Conservation (phyloP, 2,888 invertebrate genomes). For the Chymomyza amoena region DNA sequence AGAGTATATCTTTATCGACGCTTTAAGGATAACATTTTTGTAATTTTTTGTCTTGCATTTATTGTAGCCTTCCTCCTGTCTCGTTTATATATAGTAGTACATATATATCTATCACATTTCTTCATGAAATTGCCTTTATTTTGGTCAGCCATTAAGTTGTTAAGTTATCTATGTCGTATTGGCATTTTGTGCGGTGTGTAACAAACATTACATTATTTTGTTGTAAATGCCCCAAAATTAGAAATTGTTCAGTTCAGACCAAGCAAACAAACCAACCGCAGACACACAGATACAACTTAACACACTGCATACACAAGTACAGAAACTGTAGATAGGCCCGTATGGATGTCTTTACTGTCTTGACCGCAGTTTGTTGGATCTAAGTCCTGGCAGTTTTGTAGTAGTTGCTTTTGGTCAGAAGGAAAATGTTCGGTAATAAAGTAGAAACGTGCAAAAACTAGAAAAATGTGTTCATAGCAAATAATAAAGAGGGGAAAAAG, state of each 20-base stretch:
- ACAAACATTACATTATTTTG: constrained; percentile 67
- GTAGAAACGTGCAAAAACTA: constrained; percentile 71
- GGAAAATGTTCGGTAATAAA: constrained; percentile 62
- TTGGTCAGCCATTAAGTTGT: constrained; percentile 71
- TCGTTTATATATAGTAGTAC: not conserved
- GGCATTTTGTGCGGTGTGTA: constrained; percentile 56
- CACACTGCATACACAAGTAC: too few species aligned
- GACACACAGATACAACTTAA: constrained; percentile 12
- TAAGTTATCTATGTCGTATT: constrained; percentile 68
- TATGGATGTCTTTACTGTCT: constrained; percentile 21
- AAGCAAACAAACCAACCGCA: constrained; percentile 14
- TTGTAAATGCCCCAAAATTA: constrained; percentile 63
- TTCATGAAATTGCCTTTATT: constrained; percentile 40
- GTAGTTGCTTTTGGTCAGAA: constrained; percentile 34
- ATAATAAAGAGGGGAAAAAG: constrained; percentile 63
- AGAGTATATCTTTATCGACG: too few species aligned
- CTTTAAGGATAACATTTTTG: not conserved
- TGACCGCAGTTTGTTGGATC: constrained; percentile 50
- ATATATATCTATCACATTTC: not conserved
- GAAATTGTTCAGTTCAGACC: constrained; percentile 51
- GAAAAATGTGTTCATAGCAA: constrained; percentile 66
- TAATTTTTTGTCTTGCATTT: not conserved
- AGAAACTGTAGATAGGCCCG: not conserved
- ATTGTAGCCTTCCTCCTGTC: not conserved
- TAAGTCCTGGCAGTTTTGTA: not conserved